phyloP scores from a whole-genome alignment of 2,888 invertebrate species.

The Lymantria dispar region DNA sequence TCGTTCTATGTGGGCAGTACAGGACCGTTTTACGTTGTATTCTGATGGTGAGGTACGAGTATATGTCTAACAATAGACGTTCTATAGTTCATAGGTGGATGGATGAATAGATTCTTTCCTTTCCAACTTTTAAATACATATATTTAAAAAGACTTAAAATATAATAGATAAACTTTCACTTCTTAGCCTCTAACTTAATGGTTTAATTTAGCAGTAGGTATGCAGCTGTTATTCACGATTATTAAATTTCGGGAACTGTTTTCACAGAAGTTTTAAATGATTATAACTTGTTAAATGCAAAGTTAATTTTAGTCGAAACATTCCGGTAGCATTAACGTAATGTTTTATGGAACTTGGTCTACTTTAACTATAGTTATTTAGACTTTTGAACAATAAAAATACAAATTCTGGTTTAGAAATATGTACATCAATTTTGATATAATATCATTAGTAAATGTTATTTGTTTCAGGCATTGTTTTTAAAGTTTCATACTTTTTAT shows the following conservation, averaged over 20 bases:
- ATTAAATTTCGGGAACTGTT: not conserved
- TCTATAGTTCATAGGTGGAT: too few species aligned
- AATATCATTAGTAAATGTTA: too few species aligned
- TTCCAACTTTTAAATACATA: not conserved
- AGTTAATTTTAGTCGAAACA: not conserved
- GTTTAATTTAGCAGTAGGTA: not conserved
- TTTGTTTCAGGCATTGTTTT: too few species aligned
- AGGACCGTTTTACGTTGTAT: too few species aligned
- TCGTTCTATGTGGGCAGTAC: too few species aligned
- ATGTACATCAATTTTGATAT: too few species aligned
- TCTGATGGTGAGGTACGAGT: too few species aligned
- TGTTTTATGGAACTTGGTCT: not conserved
- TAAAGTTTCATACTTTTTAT: too few species aligned
- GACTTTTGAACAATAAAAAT: too few species aligned
- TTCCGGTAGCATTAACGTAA: not conserved
- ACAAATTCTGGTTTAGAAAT: too few species aligned
- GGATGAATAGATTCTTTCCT: not conserved
- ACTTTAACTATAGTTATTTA: not conserved
- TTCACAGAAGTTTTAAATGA: conserved; percentile 1
- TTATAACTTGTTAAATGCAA: conserved; percentile 1
- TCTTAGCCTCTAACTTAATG: not conserved
- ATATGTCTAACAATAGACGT: too few species aligned
- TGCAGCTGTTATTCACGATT: not conserved
- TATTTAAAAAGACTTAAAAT: not conserved
- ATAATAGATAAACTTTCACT: not conserved